Percentiles rank a stretch among this genome's conserved stretches.
Evolutionary conservation across 2,797 vertebrate species (phyloP).

Genomic region (Neomorphus geoffroyi): DNA sequence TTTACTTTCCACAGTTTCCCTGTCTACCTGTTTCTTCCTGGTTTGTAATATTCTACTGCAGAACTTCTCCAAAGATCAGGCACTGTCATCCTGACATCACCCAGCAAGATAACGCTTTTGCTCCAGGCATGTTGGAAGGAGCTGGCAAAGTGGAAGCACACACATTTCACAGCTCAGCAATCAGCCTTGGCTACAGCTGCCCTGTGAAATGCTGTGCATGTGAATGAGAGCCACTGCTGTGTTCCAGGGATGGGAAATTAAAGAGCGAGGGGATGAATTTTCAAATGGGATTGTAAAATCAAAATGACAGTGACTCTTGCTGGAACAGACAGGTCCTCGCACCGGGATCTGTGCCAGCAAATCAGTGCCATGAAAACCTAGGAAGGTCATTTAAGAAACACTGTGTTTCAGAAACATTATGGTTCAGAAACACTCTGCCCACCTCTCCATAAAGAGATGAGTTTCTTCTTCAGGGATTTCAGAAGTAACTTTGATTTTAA

Average conservation of each 20-base stretch:
- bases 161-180: not conserved
- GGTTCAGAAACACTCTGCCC: not conserved
- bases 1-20: not conserved
- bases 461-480: not conserved
- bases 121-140: fast-evolving
- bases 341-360: not conserved
- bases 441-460: not conserved
- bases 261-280: fast-evolving
- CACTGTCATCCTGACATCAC: not conserved
- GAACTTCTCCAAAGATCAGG: not conserved
- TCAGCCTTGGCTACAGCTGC: fast-evolving
- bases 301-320: not conserved
- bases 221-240: fast-evolving
- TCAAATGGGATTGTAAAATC: not conserved
- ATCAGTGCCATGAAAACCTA: not conserved
- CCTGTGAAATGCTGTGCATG: not conserved
- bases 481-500: not conserved
- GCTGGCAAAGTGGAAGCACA: fast-evolving
- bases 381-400: not conserved
- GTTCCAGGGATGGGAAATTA: not conserved
- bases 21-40: not conserved
- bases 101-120: not conserved
- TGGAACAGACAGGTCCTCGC: not conserved
- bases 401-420: not conserved
- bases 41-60: not conserved